phyloP scores from a whole-genome alignment of 2,888 invertebrate genomes.

The Hydraecia micacea region DNA sequence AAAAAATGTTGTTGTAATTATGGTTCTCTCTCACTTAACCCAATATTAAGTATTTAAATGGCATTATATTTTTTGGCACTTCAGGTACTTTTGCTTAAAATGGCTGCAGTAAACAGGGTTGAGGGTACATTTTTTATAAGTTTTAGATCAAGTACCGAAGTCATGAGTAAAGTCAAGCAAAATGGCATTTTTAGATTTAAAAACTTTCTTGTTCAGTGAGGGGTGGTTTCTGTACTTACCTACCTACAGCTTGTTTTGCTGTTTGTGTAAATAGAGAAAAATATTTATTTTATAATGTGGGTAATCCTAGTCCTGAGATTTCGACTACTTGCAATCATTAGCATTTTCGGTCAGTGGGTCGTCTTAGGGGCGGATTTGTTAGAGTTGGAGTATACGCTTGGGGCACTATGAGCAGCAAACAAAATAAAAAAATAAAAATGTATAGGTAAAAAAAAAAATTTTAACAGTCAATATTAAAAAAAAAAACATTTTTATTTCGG shows the following conservation, averaged over 20 bases:
- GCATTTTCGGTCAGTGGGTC: too few relatives aligned
- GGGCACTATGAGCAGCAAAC: too few relatives aligned
- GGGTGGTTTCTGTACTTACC: not conserved
- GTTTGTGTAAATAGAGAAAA: not conserved
- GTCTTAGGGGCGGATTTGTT: too few relatives aligned
- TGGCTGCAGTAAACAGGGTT: not conserved
- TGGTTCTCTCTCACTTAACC: too few relatives aligned
- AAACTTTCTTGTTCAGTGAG: not conserved
- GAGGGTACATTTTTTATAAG: not conserved
- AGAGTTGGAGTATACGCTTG: too few relatives aligned
- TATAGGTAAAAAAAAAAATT: too few relatives aligned
- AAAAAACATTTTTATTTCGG: too few relatives aligned
- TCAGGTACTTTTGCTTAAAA: not conserved
- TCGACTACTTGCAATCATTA: not conserved
- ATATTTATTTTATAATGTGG: not conserved
- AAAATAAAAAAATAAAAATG: too few relatives aligned
- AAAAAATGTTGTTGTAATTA: too few relatives aligned
- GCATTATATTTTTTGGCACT: not conserved
- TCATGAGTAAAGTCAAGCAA: too few relatives aligned
- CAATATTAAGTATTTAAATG: not conserved
- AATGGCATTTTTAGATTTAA: not conserved
- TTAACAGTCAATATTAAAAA: too few relatives aligned
- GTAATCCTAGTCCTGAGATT: not conserved
- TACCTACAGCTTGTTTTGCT: not conserved
- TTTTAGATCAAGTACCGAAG: not conserved